Percentiles rank a stretch among this genome's conserved stretches.
Conservation (phyloP, 2,888 invertebrate species). For the Caenorhabditis angaria region DNA sequence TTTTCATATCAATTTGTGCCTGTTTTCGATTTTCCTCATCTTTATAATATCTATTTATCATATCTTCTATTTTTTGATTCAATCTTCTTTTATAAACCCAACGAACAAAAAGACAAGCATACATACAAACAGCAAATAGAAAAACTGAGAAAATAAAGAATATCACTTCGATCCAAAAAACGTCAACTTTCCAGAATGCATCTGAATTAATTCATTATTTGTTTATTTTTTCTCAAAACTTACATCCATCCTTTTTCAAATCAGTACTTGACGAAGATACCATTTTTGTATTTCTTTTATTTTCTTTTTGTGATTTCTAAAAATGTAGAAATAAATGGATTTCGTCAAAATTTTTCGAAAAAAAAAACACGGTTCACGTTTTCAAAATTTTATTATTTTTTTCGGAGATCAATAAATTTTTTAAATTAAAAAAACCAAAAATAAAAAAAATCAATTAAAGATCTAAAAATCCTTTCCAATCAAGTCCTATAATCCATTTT, state of each 20-base stretch:
- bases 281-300: background rate
- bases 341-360: background rate
- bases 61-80: conserved; percentile 32
- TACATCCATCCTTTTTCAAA: no score
- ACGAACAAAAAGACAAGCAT: conserved; percentile 36
- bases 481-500: conserved; percentile 59
- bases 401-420: no score
- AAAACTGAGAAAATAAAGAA: conserved; percentile 31
- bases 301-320: background rate
- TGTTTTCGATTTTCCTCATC: conserved; percentile 24
- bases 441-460: background rate
- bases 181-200: background rate
- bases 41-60: conserved; percentile 31
- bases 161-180: conserved; percentile 8
- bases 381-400: no score
- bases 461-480: conserved; percentile 54
- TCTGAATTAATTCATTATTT: background rate
- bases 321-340: background rate
- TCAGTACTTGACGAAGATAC: no score
- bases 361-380: no score
- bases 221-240: no score
- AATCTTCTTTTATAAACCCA: conserved; percentile 39
- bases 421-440: background rate
- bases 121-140: conserved; percentile 31
- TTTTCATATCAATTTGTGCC: conserved; percentile 22